Evolutionary conservation across 2,113 vertebrate species (phyloP).

Genomic region (Coptodon rendalli): DNA sequence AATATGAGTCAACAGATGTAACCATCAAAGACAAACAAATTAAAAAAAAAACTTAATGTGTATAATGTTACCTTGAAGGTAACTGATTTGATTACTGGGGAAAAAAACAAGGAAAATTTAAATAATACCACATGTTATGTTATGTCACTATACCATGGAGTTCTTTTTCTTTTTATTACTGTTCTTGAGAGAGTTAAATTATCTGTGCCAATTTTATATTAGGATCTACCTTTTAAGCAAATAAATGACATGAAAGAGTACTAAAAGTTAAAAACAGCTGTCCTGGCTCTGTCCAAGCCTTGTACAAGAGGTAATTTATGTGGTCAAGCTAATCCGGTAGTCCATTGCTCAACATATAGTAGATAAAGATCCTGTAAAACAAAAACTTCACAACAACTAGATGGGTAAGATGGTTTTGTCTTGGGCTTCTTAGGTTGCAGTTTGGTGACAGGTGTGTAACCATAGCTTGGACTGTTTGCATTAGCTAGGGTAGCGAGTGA

Average conservation of each 20-base stretch:
- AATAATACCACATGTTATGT: background rate
- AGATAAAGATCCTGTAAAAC: background rate
- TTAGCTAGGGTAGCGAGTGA: background rate
- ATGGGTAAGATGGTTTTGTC: background rate
- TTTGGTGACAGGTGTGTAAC: background rate
- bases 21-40: no score
- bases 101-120: background rate
- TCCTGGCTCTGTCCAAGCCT: background rate
- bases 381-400: background rate
- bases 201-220: background rate
- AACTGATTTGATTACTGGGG: no score
- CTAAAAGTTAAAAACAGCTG: background rate
- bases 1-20: no score
- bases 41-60: no score
- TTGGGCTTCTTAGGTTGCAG: background rate
- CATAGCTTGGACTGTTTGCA: background rate
- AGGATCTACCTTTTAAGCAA: background rate
- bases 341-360: background rate
- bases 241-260: background rate
- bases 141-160: background rate
- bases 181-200: background rate
- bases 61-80: no score
- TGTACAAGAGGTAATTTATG: background rate
- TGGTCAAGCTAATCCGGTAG: background rate
- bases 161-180: background rate